Evolutionary conservation across 2,113 vertebrate genomes (phyloP).

Genomic region (Sorex araneus): DNA sequence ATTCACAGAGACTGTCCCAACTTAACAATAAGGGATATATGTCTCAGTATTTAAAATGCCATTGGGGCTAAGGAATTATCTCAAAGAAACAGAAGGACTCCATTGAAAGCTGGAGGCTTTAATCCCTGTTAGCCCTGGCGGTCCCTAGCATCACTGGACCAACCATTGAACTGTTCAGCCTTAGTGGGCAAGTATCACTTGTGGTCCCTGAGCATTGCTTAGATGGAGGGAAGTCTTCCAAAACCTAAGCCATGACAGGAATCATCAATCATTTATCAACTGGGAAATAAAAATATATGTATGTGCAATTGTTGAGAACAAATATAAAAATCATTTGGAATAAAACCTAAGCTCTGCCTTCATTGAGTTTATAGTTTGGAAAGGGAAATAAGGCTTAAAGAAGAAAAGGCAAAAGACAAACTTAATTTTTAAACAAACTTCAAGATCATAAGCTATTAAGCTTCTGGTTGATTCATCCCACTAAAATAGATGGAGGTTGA

Average conservation of each 20-base stretch:
- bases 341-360: not conserved
- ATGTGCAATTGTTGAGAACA: not conserved
- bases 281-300: not conserved
- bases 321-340: not conserved
- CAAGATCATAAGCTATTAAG: not conserved
- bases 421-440: constrained; percentile 41
- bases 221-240: no score
- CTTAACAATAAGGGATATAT: no score
- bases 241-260: not conserved
- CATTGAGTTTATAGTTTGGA: not conserved
- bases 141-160: no score
- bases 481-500: not conserved
- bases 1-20: no score
- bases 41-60: not conserved
- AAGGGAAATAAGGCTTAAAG: constrained; percentile 6
- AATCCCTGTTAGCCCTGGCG: no score
- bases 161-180: no score
- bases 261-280: not conserved
- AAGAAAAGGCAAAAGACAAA: constrained; percentile 16
- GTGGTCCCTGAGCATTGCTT: no score
- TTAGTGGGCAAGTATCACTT: no score
- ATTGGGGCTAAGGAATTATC: no score
- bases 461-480: constrained; percentile 21
- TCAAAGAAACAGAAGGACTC: no score
- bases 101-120: no score